phyloP scores from a whole-genome alignment of 2,888 invertebrate genomes.

The Erebia ligea region DNA sequence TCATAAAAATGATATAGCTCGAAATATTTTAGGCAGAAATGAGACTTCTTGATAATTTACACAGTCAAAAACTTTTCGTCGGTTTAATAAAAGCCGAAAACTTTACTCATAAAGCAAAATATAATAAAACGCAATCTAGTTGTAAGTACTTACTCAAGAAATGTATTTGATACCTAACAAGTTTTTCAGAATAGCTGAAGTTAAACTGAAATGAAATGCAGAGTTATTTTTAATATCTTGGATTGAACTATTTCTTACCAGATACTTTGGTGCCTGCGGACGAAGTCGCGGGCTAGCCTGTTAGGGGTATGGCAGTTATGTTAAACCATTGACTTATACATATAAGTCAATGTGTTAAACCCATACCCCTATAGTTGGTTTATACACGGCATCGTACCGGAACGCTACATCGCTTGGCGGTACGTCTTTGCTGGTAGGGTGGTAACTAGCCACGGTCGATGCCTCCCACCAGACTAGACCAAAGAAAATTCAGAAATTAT shows the following conservation, averaged over 20 bases:
- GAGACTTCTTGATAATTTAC: constrained; percentile 5
- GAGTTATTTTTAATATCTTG: neutral
- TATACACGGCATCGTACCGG: no score
- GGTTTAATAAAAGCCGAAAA: constrained; percentile 28
- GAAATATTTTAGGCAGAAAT: constrained; percentile 4
- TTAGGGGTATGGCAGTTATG: no score
- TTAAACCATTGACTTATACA: no score
- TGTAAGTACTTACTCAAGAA: neutral
- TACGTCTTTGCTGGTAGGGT: no score
- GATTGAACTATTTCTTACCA: neutral
- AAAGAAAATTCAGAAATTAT: no score
- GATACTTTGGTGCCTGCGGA: neutral
- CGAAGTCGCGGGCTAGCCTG: no score
- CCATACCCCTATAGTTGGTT: no score
- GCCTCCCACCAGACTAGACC: no score
- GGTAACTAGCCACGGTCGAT: no score
- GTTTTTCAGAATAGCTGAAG: neutral
- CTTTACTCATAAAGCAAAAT: constrained; percentile 25
- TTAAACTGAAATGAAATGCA: neutral
- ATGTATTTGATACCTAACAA: constrained; percentile 6
- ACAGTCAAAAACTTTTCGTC: constrained; percentile 9
- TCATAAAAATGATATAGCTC: neutral
- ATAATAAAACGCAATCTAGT: constrained; percentile 20
- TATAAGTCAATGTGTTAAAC: no score
- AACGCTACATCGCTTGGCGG: no score